Evolutionary conservation across 2,888 invertebrate species (phyloP), one percentile per base, ranked within the genome.

Genomic region (Lasioglossum marginatum): DNA sequence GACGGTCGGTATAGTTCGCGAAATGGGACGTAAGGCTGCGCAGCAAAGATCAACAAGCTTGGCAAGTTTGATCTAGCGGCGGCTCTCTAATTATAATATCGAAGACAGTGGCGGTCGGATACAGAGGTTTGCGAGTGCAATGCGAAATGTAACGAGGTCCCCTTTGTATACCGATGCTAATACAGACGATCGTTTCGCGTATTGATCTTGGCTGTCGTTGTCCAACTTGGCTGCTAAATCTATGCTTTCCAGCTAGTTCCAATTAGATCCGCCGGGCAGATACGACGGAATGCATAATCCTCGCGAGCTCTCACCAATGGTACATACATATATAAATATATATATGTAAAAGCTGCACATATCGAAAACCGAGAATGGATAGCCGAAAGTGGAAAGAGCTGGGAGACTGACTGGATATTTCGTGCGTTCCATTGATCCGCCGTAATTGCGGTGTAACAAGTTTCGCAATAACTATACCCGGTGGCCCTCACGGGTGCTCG

Each of bases 101-200:
- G 81, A 79, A 84, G 78, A 77, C 75, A 74, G 14, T 60, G 75
- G 31, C 31, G 31, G 19, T 31, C 19, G 60, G 66, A 63, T 83
- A 66, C 75, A 80, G 74, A 40, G 78, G 76, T 76, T 66, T 34
- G 66, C 68, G 84, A 79, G 70, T 81, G 78, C 73, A 72, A 81
- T 79, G 73, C 73, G 66, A 79, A 79, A 77, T 52, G 79, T 78
- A 81, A 85, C 79, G 79, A 79, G 84, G 40, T n/a, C 48, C n/a
- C 70, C 63, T 57, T 19, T 74, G 31, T 77, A 74, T 68, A 74
- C 80, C 60, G n/a, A 66, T n/a, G 74, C 77, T 85, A 85, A 87
- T 84, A 81, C 77, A 40, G 57, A 77, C 81, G 86, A 85, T 86
- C 86, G 83, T 86, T 86, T 83, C 81, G 73, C 86, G 78, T 87